Evolutionary conservation across 2,797 vertebrate genomes (phyloP), one percentile per base, ranked within the genome.

Genomic region (Brachyrhaphis roseni): DNA sequence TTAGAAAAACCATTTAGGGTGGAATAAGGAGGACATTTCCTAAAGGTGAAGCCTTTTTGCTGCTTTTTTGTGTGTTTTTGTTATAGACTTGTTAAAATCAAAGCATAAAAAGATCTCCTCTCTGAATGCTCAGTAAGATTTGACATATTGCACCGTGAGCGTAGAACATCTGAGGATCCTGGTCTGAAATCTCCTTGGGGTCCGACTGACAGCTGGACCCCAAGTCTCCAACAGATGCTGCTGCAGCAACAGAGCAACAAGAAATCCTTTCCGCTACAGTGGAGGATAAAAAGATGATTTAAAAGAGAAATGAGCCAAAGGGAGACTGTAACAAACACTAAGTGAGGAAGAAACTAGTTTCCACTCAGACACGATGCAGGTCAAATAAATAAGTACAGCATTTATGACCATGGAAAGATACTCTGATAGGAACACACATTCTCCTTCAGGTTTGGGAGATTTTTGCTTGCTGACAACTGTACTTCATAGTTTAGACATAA

Each of bases 181-280:
- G 72, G 57, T 76, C 76, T 6, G 34, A 85, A 82, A 86, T 78
- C 87, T 89, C 75, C 79, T 86, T 55, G 28, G 66, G 84, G 43
- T 71, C 49, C 90, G 90, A 90, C 83, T 88, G 92, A 89, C 90
- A 89, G 86, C 78, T 87, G 80, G 79, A 80, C 3, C 23, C 71
- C 43, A 34, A 78, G 82, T 85, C 41, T 78, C 18, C 75, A 82
- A 80, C 88, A 92, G 86, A 91, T 90, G 91, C 89, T 90, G 76
- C 88, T 34, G 68, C 0, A 8, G 82, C 26, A 34, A 81, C 45
- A 5, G 73, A 39, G 80, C 70, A 26, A 77, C 86, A 76, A 81
- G 77, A 73, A 73, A 47, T 82, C 20, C 83, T 71, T 79, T 79
- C 49, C 39, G 43, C 80, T 64, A 43, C 15, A 74, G 77, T 3